Percentiles rank a stretch among this genome's conserved stretches.
Conservation (phyloP, 2,113 vertebrate genomes). For the Hydrolagus affinis region DNA sequence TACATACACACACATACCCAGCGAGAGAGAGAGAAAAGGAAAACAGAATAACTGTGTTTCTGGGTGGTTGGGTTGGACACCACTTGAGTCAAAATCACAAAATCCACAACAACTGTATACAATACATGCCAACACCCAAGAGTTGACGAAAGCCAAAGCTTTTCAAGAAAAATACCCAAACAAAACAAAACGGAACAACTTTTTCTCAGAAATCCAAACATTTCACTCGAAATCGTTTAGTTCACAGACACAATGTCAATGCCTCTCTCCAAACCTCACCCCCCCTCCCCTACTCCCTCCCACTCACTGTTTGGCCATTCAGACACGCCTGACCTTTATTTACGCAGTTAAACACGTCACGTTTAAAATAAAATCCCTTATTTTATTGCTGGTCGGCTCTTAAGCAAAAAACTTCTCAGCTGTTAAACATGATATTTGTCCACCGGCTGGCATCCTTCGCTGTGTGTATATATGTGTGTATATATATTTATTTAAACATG, state of each 20-base stretch:
- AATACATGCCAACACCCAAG: not conserved
- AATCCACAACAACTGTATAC: not conserved
- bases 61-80: constrained; percentile 20
- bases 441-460: not conserved
- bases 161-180: too few species aligned
- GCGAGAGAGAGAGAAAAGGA: not conserved
- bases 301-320: not conserved
- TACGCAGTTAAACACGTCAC: not conserved
- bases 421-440: not conserved
- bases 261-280: too few species aligned
- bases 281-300: not conserved
- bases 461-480: not conserved
- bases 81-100: not conserved
- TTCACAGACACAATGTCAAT: not conserved
- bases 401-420: not conserved
- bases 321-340: not conserved
- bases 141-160: not conserved
- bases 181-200: not conserved
- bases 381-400: not conserved
- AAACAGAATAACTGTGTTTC: not conserved
- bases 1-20: constrained; percentile 11
- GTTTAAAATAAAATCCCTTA: not conserved
- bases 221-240: not conserved
- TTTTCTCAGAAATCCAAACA: not conserved
- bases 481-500: too few species aligned